These are phyloP conservation scores for Lethenteron camtschaticum DNA, from an alignment of 2,113 vertebrate species.

Conservation along the genomic window DNA sequence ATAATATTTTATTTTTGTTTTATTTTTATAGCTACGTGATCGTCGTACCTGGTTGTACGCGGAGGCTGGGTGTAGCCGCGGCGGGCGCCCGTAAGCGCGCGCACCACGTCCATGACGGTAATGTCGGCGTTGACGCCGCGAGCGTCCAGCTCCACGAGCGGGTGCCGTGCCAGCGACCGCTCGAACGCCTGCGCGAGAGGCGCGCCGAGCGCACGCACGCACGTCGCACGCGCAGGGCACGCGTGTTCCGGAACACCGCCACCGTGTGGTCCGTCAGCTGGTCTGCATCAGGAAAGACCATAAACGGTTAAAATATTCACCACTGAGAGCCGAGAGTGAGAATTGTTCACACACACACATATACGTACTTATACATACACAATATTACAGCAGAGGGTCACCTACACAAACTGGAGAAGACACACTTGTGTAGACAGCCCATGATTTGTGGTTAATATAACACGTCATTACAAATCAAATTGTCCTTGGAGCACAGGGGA, in stretches of 20 bases:
- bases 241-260: slow-evolving; percentile 65
- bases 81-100: slow-evolving; percentile 28
- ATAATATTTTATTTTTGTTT: too few relatives aligned
- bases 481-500: too few relatives aligned
- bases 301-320: too few relatives aligned
- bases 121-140: slow-evolving; percentile 84
- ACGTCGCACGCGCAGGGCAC: slow-evolving; percentile 59
- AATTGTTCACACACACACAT: not conserved
- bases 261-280: slow-evolving; percentile 82
- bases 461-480: too few relatives aligned
- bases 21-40: too few relatives aligned
- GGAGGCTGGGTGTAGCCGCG: too few relatives aligned
- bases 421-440: too few relatives aligned
- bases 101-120: slow-evolving; percentile 82
- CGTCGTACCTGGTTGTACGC: too few relatives aligned
- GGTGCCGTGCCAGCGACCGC: slow-evolving; percentile 71
- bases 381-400: not conserved
- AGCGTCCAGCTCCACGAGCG: slow-evolving; percentile 72
- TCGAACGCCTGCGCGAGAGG: slow-evolving; percentile 81
- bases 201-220: slow-evolving; percentile 81
- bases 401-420: not conserved
- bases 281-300: slow-evolving; percentile 22
- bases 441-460: too few relatives aligned
- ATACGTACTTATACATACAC: not conserved
- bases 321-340: too few relatives aligned